Conservation (phyloP, 2,797 vertebrate species). For the Poliocrania exsul region DNA sequence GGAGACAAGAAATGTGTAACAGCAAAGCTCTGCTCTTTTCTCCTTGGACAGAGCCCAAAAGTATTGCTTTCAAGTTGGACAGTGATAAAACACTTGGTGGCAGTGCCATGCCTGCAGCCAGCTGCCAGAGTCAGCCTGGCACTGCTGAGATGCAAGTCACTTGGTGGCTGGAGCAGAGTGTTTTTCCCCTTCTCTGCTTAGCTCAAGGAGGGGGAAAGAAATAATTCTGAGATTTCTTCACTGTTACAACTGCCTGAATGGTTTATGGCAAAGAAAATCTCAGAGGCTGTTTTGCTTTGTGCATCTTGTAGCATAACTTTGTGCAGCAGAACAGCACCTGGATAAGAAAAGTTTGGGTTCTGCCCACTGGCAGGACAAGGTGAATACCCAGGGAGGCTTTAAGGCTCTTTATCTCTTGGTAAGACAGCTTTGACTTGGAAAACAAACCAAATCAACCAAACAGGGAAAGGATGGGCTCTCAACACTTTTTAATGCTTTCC, state of each 20-base stretch:
- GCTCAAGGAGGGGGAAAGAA: background rate
- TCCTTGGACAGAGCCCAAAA: slow-evolving; percentile 18
- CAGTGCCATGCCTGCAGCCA: slow-evolving; percentile 30
- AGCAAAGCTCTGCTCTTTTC: slow-evolving; percentile 28
- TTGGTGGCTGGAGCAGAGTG: background rate
- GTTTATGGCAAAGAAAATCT: background rate
- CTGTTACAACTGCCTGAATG: background rate
- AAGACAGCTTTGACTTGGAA: background rate
- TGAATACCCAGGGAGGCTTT: background rate
- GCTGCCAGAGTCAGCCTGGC: slow-evolving; percentile 34
- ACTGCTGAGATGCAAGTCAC: background rate
- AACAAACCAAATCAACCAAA: background rate
- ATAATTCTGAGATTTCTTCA: background rate
- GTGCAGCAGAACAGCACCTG: background rate
- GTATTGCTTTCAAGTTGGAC: slow-evolving; percentile 42
- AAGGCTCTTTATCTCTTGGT: background rate
- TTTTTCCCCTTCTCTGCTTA: background rate
- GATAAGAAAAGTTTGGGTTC: background rate
- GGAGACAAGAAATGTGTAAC: background rate
- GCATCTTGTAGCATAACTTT: background rate
- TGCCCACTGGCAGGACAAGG: background rate
- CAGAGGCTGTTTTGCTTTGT: background rate
- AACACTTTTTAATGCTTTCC: fast-evolving
- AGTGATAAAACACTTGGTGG: slow-evolving; percentile 37
- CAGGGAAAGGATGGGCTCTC: background rate